Evolutionary conservation across 2,888 invertebrate species (phyloP), one percentile per base, ranked within the genome.

Genomic region (Cryptocephalus primarius): DNA sequence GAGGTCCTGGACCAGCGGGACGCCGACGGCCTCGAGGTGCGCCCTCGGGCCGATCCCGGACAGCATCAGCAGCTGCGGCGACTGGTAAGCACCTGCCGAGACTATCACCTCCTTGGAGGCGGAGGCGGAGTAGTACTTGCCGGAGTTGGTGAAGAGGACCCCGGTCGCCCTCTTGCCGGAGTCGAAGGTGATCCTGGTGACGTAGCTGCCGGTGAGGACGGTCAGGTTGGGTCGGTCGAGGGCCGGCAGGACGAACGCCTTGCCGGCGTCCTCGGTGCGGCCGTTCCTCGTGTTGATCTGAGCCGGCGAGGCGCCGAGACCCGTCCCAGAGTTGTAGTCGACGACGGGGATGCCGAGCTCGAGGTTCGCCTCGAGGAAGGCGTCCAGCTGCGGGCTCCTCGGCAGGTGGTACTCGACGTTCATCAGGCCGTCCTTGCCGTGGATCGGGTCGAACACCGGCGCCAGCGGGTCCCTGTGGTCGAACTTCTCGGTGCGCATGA

Each of bases 21-120:
- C 82, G 1, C 73, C 73, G 9, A 80, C 60, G 32, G 78, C 70
- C 8, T 65, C 58, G 6, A 86, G 68, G 60, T 85, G 79, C 0
- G 75, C 69, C 13, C 64, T 68, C 0, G 85, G 85, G 0, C 85
- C 43, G 14, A 43, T 43, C 9, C 91, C 91, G 0, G 89, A 89
- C 10, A 90, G 66, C 84, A 89, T 82, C 40, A 92, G 67, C 8
- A 91, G 67, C 63, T 90, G 89, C 0, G 91, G 87, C 0, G 88
- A 85, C 51, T 85, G 87, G 22, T 90, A 80, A 1, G 84, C 71
- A 4, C 91, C 90, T 0, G 86, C 87, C 9, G 83, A 78, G 9
- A 90, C 66, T 44, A 91, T 77, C 1, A 91, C 77, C 68, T 88
- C 89, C 53, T 81, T 85, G 4, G 72, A 74, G 6, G 85, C 87